These are phyloP conservation scores for Lydus trimaculatus DNA, from an alignment of 2,888 invertebrate species.

Conservation along the genomic window DNA sequence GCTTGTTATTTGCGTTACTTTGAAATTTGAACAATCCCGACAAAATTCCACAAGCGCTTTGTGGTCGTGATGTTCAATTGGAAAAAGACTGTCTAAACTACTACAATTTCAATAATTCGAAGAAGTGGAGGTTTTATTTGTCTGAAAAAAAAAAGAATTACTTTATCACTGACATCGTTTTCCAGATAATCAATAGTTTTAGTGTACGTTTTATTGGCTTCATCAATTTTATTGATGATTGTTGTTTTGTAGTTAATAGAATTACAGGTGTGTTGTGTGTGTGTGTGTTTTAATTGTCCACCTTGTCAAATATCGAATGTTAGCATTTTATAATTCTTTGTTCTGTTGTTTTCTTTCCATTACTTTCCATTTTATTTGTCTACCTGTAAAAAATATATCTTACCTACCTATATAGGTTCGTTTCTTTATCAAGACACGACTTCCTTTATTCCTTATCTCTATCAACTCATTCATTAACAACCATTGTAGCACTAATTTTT, in stretches of 20 bases:
- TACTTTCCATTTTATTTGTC: background rate
- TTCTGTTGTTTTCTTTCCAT: background rate
- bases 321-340: background rate
- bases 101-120: background rate
- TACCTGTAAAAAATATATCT: background rate
- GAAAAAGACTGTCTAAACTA: background rate
- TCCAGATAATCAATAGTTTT: background rate
- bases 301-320: background rate
- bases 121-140: no score
- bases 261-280: slow-evolving; percentile 9
- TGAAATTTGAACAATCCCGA: no score
- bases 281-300: slow-evolving; percentile 5
- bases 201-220: background rate
- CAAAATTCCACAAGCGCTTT: no score
- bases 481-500: slow-evolving; percentile 32
- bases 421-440: background rate
- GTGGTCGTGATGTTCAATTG: no score
- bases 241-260: background rate
- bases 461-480: slow-evolving; percentile 28
- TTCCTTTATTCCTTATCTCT: slow-evolving; percentile 19
- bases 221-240: background rate
- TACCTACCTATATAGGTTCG: background rate
- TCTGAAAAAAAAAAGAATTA: no score
- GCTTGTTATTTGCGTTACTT: no score
- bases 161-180: background rate